phyloP scores from a whole-genome alignment of 1,140 invertebrate species.

The Saccostrea cuccullata region DNA sequence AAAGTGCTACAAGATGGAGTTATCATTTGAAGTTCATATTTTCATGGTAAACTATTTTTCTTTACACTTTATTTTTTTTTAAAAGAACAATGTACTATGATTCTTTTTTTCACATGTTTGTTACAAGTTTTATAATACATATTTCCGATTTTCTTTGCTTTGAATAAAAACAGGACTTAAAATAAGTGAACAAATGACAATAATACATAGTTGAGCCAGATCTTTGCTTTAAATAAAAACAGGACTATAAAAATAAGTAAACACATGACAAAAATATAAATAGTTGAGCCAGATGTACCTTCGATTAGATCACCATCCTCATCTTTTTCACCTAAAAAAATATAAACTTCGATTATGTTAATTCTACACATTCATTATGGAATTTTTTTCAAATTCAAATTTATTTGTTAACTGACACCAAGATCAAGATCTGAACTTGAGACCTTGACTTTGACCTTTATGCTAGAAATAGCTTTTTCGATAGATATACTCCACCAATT shows the following conservation, averaged over 20 bases:
- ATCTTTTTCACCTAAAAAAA: neutral
- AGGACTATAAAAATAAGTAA: constrained; percentile 35
- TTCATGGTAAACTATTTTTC: neutral
- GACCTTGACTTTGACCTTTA: no score
- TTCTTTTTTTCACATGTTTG: neutral
- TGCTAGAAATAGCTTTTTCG: no score
- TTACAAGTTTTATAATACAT: constrained; percentile 16
- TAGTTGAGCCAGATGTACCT: constrained; percentile 32
- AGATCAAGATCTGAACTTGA: no score
- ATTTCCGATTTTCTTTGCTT: constrained; percentile 30
- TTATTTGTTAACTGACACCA: no score
- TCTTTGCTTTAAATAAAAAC: constrained; percentile 8
- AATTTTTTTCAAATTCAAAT: no score
- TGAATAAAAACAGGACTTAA: constrained; percentile 38
- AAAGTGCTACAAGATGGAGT: neutral
- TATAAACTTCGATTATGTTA: no score
- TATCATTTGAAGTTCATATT: constrained; percentile 27
- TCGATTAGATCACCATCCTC: constrained; percentile 30
- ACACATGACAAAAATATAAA: constrained; percentile 38
- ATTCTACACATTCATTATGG: no score
- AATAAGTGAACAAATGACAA: constrained; percentile 40
- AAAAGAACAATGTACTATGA: constrained; percentile 11
- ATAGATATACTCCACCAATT: no score
- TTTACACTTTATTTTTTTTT: constrained; percentile 34
- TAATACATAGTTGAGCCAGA: constrained; percentile 9